Percentiles rank a stretch among this genome's conserved stretches.
phyloP scores from a whole-genome alignment of 2,888 invertebrate genomes.

The Entomobrya multifasciata region DNA sequence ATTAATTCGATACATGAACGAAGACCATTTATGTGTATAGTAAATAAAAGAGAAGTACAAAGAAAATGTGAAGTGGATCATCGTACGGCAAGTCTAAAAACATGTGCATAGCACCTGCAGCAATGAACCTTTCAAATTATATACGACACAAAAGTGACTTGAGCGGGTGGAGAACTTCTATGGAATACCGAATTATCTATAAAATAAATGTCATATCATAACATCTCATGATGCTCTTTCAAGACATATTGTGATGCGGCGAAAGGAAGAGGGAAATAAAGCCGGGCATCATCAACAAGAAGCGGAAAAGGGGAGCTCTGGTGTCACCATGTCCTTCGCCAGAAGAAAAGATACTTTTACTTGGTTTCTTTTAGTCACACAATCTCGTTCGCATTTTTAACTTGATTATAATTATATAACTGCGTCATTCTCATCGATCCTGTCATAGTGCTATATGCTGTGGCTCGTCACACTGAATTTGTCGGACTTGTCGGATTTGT shows the following conservation, averaged over 20 bases:
- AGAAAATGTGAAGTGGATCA: no score
- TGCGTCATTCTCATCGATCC: constrained; percentile 29
- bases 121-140: constrained; percentile 7
- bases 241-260: constrained; percentile 24
- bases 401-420: constrained; percentile 42
- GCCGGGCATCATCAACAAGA: neutral
- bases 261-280: neutral
- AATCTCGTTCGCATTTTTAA: neutral
- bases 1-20: no score
- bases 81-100: constrained; percentile 19
- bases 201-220: neutral
- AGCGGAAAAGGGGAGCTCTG: neutral
- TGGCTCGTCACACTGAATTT: constrained; percentile 45
- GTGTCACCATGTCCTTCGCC: constrained; percentile 4
- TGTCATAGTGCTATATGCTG: constrained; percentile 3
- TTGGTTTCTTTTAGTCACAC: neutral
- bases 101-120: constrained; percentile 56
- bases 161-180: neutral
- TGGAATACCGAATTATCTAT: neutral
- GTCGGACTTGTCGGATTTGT: constrained; percentile 32
- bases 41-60: no score
- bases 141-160: neutral
- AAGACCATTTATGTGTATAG: no score
- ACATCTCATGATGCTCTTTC: constrained; percentile 30
- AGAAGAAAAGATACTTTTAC: constrained; percentile 37